Evolutionary conservation across 2,797 vertebrate species (phyloP).

Genomic region (Siniperca scherzeri): DNA sequence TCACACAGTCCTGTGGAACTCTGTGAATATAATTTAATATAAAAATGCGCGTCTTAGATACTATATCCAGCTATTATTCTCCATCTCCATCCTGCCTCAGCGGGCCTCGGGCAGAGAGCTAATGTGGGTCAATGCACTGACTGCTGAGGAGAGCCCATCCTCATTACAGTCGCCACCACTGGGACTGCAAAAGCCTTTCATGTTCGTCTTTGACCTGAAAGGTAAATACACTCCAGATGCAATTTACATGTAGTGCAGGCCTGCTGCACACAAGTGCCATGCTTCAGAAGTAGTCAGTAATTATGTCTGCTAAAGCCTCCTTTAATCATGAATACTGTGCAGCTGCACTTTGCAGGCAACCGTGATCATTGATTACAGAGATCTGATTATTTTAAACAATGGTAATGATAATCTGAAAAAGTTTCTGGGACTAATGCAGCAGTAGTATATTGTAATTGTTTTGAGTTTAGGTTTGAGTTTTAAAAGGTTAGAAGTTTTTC

Average conservation of each 20-base stretch:
- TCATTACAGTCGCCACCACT: slow-evolving; percentile 62
- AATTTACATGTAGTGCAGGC: slow-evolving; percentile 59
- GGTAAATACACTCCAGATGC: slow-evolving; percentile 69
- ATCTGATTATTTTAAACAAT: slow-evolving; percentile 28
- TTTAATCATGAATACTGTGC: slow-evolving; percentile 41
- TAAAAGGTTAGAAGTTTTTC: background rate
- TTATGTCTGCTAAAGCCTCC: slow-evolving; percentile 23
- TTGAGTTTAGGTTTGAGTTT: background rate
- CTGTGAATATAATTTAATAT: slow-evolving; percentile 60
- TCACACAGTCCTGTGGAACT: slow-evolving; percentile 51
- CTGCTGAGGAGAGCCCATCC: slow-evolving; percentile 61
- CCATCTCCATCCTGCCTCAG: slow-evolving; percentile 43
- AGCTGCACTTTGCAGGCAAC: slow-evolving; percentile 21
- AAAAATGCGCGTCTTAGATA: slow-evolving; percentile 46
- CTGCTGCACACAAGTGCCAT: slow-evolving; percentile 23
- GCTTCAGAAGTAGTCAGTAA: slow-evolving; percentile 39
- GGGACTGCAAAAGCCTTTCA: slow-evolving; percentile 66
- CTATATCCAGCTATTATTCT: slow-evolving; percentile 63
- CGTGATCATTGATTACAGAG: slow-evolving; percentile 13
- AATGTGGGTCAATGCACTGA: slow-evolving; percentile 77
- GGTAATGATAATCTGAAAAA: slow-evolving; percentile 1
- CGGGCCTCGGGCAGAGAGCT: slow-evolving; percentile 52
- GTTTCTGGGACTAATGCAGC: background rate
- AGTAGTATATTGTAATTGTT: background rate
- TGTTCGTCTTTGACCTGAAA: slow-evolving; percentile 73